Evolutionary conservation across 2,888 invertebrate genomes (phyloP), one percentile per base, ranked within the genome.

Genomic region (Xiphydria camelus): DNA sequence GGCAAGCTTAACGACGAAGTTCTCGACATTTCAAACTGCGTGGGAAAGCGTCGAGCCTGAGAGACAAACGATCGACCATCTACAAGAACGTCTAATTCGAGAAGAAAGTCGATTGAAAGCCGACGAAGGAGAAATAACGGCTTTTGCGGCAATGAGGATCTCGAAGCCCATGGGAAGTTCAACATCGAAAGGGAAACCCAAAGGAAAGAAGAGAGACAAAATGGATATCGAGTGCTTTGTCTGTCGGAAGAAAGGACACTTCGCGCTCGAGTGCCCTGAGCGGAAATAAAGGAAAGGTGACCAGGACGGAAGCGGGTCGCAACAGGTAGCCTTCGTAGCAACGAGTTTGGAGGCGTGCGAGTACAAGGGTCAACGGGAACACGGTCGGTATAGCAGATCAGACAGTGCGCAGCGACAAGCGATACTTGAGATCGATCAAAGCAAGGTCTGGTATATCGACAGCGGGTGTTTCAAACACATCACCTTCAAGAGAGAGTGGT

Each of bases 391-490:
- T 10, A 12, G 21, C 10, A n/a, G 19, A 20, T 20, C 33, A 15
- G 14, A 12, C 1, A 33, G 5, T 14, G 33, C 6, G 33, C 21
- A 21, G 17, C 20, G 15, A 15, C 14, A 20, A 5, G n/a, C 34
- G 21, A 3, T 14, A 17, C 10, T 43, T 19, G 21, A 34, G 15
- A 37, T 18, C 19, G 40, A 23, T 35, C n/a, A 19, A 22, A 17
- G 29, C 7, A 40, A 50, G 5, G 26, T 38, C 17, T 50, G 42
- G 49, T 26, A 38, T 15, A 39, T 34, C 21, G 46, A 47, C 32
- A 50, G 49, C n/a, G 46, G 46, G 6, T 41, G 37, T 20, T 50
- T 43, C n/a, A 35, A 39, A 17, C 47, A 51, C 10, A 38, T 49
- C n/a, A 38, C 38, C 9, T 45, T 25, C 25, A 17, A n/a, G n/a